These are phyloP conservation scores for Leuciscus idus DNA, from an alignment of 2,113 vertebrate species.

Conservation along the genomic window DNA sequence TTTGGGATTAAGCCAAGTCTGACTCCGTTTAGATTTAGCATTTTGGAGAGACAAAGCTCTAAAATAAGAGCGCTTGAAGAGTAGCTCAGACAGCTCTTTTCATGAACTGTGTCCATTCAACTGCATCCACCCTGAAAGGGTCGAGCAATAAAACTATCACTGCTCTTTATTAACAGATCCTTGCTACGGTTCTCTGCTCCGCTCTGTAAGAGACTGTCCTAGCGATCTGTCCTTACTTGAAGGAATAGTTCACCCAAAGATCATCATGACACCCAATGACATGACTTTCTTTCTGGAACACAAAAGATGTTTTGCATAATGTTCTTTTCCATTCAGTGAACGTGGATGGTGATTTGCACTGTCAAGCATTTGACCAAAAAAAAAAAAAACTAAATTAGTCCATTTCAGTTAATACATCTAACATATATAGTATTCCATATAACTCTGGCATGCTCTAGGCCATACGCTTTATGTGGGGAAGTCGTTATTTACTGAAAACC, in stretches of 20 bases:
- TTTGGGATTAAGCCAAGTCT: constrained; percentile 29
- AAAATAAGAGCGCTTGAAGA: background rate
- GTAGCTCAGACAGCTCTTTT: constrained; percentile 31
- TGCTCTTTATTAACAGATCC: constrained; percentile 30
- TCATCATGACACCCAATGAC: background rate
- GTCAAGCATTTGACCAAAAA: too few relatives aligned
- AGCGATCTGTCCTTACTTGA: background rate
- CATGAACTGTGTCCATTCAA: constrained; percentile 10
- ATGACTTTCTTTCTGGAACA: background rate
- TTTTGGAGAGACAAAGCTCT: constrained; percentile 16
- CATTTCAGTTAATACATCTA: too few relatives aligned
- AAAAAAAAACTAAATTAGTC: too few relatives aligned
- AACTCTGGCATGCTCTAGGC: too few relatives aligned
- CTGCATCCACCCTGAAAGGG: constrained; percentile 35
- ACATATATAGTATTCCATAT: too few relatives aligned
- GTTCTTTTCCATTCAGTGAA: too few relatives aligned
- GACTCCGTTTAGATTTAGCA: constrained; percentile 22
- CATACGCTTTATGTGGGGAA: too few relatives aligned
- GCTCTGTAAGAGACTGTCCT: background rate
- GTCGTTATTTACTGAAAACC: too few relatives aligned
- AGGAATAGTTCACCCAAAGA: background rate
- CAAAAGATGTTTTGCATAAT: too few relatives aligned
- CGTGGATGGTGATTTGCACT: too few relatives aligned
- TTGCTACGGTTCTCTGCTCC: background rate
- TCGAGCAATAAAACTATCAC: constrained; percentile 26